These are phyloP conservation scores for Mallotus villosus DNA, from an alignment of 2,797 vertebrate genomes.

Conservation along the genomic window DNA sequence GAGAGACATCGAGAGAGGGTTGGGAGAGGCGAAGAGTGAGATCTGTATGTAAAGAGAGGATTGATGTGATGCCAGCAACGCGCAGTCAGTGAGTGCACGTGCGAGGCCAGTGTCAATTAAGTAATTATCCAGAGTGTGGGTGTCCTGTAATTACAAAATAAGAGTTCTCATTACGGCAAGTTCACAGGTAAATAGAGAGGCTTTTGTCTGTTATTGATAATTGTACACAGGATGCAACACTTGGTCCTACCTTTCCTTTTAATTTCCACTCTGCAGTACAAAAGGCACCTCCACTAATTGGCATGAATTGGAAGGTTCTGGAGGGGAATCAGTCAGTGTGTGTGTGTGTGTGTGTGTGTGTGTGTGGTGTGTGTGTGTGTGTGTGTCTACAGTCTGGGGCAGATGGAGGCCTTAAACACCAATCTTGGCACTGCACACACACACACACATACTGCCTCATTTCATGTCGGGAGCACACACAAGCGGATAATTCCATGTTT, in stretches of 20 bases:
- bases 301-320: constrained; percentile 44
- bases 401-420: constrained; percentile 49
- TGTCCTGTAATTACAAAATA: constrained; percentile 59
- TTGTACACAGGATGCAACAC: constrained; percentile 48
- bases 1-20: constrained; percentile 38
- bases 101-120: constrained; percentile 61
- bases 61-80: constrained; percentile 39
- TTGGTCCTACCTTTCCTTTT: constrained; percentile 44
- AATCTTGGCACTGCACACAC: constrained; percentile 32
- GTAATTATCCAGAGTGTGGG: constrained; percentile 61
- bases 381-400: constrained; percentile 31
- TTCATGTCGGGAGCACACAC: constrained; percentile 23
- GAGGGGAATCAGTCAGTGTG: not conserved
- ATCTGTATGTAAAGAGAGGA: not conserved
- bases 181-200: constrained; percentile 63
- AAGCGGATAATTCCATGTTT: constrained; percentile 12
- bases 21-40: constrained; percentile 18
- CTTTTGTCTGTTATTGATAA: constrained; percentile 55
- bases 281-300: constrained; percentile 46
- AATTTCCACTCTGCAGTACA: constrained; percentile 35
- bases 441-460: constrained; percentile 17
- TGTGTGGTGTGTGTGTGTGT: not conserved
- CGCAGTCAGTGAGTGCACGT: constrained; percentile 13
- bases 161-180: constrained; percentile 57
- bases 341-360: not conserved